Evolutionary conservation across 2,888 invertebrate genomes (phyloP).

Genomic region (Himalopsyche kuldschensis): DNA sequence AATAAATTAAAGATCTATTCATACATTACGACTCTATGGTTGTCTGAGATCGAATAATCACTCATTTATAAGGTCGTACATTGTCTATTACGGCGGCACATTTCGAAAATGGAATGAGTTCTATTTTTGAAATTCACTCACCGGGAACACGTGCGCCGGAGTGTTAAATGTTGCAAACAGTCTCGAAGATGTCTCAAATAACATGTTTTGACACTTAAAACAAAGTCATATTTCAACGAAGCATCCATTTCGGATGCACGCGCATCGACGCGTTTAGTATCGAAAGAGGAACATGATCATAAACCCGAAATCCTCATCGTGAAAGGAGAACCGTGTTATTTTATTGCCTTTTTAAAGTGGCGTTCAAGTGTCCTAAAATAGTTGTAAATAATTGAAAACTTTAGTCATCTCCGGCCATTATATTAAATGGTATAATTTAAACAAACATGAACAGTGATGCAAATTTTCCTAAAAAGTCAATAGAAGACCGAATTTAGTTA

Average conservation of each 20-base stretch:
- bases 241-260: conserved; percentile 8
- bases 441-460: too few relatives aligned
- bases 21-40: too few relatives aligned
- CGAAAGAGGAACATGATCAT: neutral
- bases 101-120: neutral
- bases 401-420: too few relatives aligned
- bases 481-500: too few relatives aligned
- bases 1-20: too few relatives aligned
- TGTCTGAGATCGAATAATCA: too few relatives aligned
- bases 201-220: conserved; percentile 32
- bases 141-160: neutral
- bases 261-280: conserved; percentile 10
- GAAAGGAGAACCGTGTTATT: conserved; percentile 6
- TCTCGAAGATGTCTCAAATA: conserved; percentile 10
- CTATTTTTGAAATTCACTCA: neutral
- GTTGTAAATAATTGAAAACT: neutral
- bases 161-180: conserved; percentile 12
- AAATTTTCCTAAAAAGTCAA: too few relatives aligned
- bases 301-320: neutral
- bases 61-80: neutral
- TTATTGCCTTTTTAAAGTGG: neutral
- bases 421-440: too few relatives aligned
- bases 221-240: conserved; percentile 29
- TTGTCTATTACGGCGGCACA: neutral
- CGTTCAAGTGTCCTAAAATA: neutral